Evolutionary conservation across 2,113 vertebrate species (phyloP).

Genomic region (Muntiacus reevesi): DNA sequence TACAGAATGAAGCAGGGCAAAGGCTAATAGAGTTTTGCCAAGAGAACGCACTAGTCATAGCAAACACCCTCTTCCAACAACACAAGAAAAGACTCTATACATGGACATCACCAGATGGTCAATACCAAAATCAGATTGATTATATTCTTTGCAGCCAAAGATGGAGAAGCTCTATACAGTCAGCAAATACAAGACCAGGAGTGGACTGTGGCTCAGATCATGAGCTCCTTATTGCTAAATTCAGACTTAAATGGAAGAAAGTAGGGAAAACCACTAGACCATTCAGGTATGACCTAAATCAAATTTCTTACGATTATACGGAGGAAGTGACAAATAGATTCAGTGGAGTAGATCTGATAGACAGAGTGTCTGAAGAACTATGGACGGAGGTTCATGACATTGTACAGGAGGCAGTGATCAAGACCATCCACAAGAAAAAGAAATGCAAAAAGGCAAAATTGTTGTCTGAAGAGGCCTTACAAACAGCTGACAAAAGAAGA

Average conservation of each 20-base stretch:
- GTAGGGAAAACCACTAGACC: not conserved
- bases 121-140: not conserved
- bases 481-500: not conserved
- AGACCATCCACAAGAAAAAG: not conserved
- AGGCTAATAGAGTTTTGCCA: not conserved
- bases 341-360: not conserved
- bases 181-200: not conserved
- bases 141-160: not conserved
- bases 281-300: not conserved
- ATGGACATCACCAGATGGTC: not conserved
- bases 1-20: not conserved
- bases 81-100: not conserved
- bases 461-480: not conserved
- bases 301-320: not conserved
- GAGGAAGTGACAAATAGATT: not conserved
- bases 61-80: not conserved
- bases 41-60: not conserved
- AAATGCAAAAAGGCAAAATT: not conserved
- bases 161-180: not conserved
- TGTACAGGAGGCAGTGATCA: not conserved
- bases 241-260: not conserved
- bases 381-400: not conserved
- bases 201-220: not conserved
- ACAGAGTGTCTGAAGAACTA: not conserved
- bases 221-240: not conserved